Evolutionary conservation across 2,888 invertebrate species (phyloP), one percentile per base, ranked within the genome.

Genomic region (Andrena hattorfiana): DNA sequence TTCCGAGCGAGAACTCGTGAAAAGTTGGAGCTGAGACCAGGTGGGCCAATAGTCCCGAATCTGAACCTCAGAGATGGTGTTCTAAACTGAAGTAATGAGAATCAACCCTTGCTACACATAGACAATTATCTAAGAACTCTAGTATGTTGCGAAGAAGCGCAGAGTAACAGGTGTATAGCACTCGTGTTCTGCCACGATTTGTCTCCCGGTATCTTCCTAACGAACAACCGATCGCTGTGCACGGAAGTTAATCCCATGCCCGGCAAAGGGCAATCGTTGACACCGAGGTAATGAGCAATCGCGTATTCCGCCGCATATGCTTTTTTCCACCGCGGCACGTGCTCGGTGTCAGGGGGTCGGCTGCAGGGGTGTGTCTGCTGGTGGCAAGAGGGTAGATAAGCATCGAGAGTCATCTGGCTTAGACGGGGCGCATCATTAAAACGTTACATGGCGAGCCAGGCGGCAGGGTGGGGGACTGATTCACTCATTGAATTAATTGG

Each of bases 321-420:
- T 77, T 82, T 84, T 79, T 81, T 81, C 62, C 72, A 84, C 70
- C 60, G 69, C 70, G 90, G 90, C 92, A 92, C 92, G 92, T 92
- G 92, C 90, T 89, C 82, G 84, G 85, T 89, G 85, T 77, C 78
- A 74, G 83, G 84, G 84, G 84, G 78, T 84, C 82, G 79, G 54
- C 72, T 73, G 69, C 80, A 88, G 81, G 87, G 89, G 89, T 89
- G 92, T 91, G 93, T 91, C 92, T 92, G 92, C 90, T 91, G 93
- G 92, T 92, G 93, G 93, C 89, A 88, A 90, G 90, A 91, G 93
- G 93, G 91, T 93, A 94, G 94, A 93, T 94, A 93, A 85, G 84
- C 89, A 94, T 94, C 94, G 87, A 89, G 93, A 93, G 94, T 94
- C 93, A 93, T 94, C 93, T 93, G 94, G 90, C 82, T 78, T 67